These are phyloP conservation scores for Ochotona princeps DNA, from an alignment of 2,113 vertebrate genomes.

Conservation along the genomic window DNA sequence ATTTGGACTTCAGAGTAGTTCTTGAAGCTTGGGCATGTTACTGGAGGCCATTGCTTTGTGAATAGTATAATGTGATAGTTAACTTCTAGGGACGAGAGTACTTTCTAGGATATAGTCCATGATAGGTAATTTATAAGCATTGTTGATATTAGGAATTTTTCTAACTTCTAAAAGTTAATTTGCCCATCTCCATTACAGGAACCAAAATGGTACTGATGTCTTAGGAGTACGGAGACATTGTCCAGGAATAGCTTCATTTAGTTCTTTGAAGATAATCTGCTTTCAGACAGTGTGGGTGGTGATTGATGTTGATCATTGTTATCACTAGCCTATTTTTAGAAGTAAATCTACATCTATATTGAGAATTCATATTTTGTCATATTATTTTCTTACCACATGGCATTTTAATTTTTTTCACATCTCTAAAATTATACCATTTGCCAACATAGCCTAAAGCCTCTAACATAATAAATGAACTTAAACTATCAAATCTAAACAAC, in stretches of 20 bases:
- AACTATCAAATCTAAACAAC: constrained; percentile 61
- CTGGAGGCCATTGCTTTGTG: neutral
- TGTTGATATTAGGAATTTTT: neutral
- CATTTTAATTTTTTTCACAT: constrained; percentile 58
- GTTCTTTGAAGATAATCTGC: neutral
- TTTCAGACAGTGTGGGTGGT: neutral
- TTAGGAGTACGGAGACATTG: neutral
- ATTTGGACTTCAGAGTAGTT: neutral
- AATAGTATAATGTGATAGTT: neutral
- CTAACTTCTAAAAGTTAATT: neutral
- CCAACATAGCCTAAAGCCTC: constrained; percentile 74
- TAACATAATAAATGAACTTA: constrained; percentile 66
- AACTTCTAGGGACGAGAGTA: no score
- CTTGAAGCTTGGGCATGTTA: fast-evolving
- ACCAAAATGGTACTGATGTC: neutral
- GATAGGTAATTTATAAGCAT: neutral
- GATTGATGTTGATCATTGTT: neutral
- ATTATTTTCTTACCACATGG: constrained; percentile 58
- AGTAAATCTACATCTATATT: constrained; percentile 44
- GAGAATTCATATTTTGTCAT: constrained; percentile 56
- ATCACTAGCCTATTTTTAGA: constrained; percentile 5
- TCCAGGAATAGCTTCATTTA: neutral
- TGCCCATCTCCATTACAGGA: neutral
- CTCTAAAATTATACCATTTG: constrained; percentile 71
- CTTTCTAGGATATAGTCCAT: neutral